Conservation (phyloP, 2,888 invertebrate species). For the Iselma pallidipennis region DNA sequence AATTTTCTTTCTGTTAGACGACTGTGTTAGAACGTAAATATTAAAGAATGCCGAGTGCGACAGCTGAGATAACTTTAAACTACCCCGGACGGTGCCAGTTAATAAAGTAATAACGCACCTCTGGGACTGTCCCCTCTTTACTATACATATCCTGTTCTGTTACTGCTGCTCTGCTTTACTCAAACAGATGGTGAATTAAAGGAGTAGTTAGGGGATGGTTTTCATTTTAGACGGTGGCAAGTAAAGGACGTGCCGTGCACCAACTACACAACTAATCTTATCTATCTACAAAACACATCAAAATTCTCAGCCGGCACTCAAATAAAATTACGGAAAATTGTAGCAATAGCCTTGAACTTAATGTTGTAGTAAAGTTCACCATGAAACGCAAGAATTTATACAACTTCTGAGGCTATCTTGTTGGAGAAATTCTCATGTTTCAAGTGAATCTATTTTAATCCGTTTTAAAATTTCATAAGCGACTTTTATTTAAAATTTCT, state of each 20-base stretch:
- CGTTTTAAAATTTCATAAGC: background rate
- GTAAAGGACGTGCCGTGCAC: conserved; percentile 16
- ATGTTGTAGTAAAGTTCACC: conserved; percentile 12
- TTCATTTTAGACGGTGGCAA: background rate
- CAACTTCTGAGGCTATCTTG: conserved; percentile 1
- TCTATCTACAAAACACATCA: conserved; percentile 18
- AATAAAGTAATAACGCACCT: conserved; percentile 53
- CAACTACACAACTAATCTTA: conserved; percentile 19
- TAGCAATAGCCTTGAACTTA: conserved; percentile 13
- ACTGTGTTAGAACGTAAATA: conserved; percentile 44
- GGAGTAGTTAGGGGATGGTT: conserved; percentile 13
- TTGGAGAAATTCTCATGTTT: background rate
- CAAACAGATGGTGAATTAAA: background rate
- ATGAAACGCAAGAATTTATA: conserved; percentile 13
- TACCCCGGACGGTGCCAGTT: conserved; percentile 50
- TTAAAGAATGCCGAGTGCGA: conserved; percentile 48
- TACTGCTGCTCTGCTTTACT: background rate
- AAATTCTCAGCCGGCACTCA: conserved; percentile 15
- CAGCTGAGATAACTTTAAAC: conserved; percentile 50
- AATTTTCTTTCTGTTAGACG: conserved; percentile 28
- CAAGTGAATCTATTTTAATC: background rate
- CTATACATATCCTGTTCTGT: no score
- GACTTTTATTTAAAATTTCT: no score
- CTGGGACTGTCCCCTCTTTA: conserved; percentile 35
- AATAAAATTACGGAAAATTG: conserved; percentile 19